Percentiles rank a stretch among this genome's conserved stretches.
Evolutionary conservation across 2,888 invertebrate species (phyloP).

Genomic region (Notodromas monacha): DNA sequence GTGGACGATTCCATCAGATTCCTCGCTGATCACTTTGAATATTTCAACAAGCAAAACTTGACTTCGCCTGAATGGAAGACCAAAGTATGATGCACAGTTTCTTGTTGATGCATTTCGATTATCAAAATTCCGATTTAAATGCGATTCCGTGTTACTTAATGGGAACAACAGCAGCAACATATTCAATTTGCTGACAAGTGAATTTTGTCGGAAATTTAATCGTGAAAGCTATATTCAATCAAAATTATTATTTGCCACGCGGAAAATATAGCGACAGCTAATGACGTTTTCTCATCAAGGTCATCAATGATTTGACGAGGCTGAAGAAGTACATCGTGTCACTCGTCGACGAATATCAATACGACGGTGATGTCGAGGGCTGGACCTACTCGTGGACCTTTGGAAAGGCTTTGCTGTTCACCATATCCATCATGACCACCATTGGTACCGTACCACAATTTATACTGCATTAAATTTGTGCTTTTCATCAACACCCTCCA

Average conservation of each 20-base stretch:
- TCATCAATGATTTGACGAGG: conserved; percentile 9
- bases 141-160: too few relatives aligned
- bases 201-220: too few relatives aligned
- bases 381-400: conserved; percentile 13
- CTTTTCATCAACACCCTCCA: not conserved
- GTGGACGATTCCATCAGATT: conserved; percentile 11
- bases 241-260: not conserved
- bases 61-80: not conserved
- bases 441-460: too few relatives aligned
- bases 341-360: conserved; percentile 9
- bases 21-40: conserved; percentile 10
- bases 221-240: too few relatives aligned
- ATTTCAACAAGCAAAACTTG: conserved; percentile 10
- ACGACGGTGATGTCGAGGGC: conserved; percentile 11
- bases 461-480: too few relatives aligned
- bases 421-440: conserved; percentile 13
- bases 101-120: too few relatives aligned
- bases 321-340: conserved; percentile 10
- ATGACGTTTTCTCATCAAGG: conserved; percentile 5
- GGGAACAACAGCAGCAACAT: too few relatives aligned
- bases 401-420: conserved; percentile 13
- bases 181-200: too few relatives aligned
- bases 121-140: too few relatives aligned
- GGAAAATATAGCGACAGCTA: not conserved
- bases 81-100: not conserved